A percentile compares a stretch with the other conserved stretches of the same genome.
Evolutionary conservation across 2,888 invertebrate genomes (phyloP).

Genomic region (Acleris holmiana): DNA sequence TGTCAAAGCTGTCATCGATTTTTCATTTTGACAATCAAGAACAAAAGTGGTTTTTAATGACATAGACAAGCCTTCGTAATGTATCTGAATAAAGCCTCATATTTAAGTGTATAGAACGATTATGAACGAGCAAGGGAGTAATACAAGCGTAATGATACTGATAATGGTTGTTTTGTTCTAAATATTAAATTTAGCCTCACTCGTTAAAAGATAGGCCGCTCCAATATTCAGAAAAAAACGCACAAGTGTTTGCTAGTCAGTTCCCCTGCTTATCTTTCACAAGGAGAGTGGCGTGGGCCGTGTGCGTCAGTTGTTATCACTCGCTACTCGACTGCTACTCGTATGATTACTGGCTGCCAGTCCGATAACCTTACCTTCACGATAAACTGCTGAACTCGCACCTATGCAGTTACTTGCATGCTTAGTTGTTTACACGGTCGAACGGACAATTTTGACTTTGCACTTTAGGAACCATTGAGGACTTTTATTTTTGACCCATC

Average conservation of each 20-base stretch:
- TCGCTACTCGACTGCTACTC: conserved; percentile 8
- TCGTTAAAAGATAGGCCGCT: background rate
- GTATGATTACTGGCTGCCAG: conserved; percentile 14
- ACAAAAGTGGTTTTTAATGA: background rate
- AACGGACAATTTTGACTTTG: too few species aligned
- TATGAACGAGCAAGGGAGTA: too few species aligned
- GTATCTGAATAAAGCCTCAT: too few species aligned
- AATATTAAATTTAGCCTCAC: background rate
- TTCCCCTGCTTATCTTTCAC: conserved; percentile 18
- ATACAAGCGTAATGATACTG: too few species aligned
- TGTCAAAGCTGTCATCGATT: conserved; percentile 4
- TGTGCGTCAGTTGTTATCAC: conserved; percentile 31
- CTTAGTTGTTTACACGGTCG: background rate
- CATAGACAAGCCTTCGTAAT: too few species aligned
- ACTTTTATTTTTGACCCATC: too few species aligned
- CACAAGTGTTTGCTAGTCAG: background rate
- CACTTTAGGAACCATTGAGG: too few species aligned
- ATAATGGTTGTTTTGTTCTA: too few species aligned
- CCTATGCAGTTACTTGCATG: conserved; percentile 14
- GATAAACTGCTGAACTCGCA: conserved; percentile 18
- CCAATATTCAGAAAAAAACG: conserved; percentile 1
- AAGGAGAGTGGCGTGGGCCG: conserved; percentile 26
- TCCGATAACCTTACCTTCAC: conserved; percentile 30
- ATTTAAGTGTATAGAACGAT: too few species aligned
- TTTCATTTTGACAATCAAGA: background rate